Evolutionary conservation across 2,113 vertebrate genomes (phyloP).

Genomic region (Upupa epops): DNA sequence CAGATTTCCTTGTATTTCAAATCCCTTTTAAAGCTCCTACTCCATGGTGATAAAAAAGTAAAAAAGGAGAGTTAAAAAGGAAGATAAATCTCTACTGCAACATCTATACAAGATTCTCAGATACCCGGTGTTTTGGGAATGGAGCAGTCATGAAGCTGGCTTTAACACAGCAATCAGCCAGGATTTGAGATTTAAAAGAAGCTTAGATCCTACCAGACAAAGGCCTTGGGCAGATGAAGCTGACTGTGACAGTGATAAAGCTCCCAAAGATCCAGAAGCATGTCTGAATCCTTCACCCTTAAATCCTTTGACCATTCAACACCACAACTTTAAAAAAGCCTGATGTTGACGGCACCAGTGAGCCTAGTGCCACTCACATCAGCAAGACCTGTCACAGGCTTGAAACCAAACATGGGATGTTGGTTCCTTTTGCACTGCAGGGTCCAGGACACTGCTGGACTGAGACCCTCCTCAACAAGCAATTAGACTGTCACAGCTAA

Average conservation of each 20-base stretch:
- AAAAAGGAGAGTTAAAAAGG: not conserved
- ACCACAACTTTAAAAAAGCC: not conserved
- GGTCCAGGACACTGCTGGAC: not conserved
- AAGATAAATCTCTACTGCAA: not conserved
- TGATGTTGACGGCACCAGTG: not conserved
- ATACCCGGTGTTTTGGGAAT: not conserved
- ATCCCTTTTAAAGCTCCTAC: not conserved
- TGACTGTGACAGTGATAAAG: constrained; percentile 1
- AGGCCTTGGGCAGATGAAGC: not conserved
- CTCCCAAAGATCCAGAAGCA: not conserved
- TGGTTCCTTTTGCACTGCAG: not conserved
- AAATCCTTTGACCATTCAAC: not conserved
- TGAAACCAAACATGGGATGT: fast-evolving
- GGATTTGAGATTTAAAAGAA: constrained; percentile 45
- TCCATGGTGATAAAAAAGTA: not conserved
- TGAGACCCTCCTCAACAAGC: not conserved
- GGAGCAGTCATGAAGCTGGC: not conserved
- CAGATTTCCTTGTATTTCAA: not conserved
- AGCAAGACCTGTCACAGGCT: not conserved
- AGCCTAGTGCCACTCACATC: not conserved
- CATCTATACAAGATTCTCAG: not conserved
- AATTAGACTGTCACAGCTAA: not conserved
- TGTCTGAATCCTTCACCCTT: not conserved
- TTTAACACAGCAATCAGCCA: constrained; percentile 20
- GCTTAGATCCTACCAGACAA: constrained; percentile 28